Evolutionary conservation across 2,888 invertebrate species (phyloP).

Genomic region (Corythucha ciliata): DNA sequence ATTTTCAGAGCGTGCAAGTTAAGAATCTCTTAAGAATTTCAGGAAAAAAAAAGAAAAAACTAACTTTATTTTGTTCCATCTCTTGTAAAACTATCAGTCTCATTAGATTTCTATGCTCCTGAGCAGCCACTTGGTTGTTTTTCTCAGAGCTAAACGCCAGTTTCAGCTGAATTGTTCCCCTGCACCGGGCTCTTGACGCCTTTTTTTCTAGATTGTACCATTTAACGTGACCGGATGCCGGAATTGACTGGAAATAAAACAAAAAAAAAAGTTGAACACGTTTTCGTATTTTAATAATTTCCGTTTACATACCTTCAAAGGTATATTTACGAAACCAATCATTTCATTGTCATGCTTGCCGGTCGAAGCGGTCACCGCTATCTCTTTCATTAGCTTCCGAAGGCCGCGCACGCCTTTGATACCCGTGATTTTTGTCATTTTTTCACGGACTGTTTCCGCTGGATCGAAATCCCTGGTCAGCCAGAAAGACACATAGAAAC

Average conservation of each 20-base stretch:
- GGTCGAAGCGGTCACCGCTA: slow-evolving; percentile 87
- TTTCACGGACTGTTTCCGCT: slow-evolving; percentile 78
- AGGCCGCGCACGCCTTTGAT: slow-evolving; percentile 78
- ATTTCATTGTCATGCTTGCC: slow-evolving; percentile 93
- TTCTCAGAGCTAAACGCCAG: slow-evolving; percentile 79
- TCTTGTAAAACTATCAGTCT: slow-evolving; percentile 69
- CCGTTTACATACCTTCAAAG: slow-evolving; percentile 60
- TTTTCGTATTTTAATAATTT: no score
- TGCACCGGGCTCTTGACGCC: slow-evolving; percentile 64
- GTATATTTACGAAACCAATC: slow-evolving; percentile 78
- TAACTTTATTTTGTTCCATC: slow-evolving; percentile 64
- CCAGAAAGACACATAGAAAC: no score
- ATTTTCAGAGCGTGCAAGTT: background rate
- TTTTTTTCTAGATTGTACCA: slow-evolving; percentile 87
- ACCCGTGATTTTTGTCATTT: slow-evolving; percentile 74
- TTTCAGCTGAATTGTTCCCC: slow-evolving; percentile 77
- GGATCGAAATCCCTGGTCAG: slow-evolving; percentile 69
- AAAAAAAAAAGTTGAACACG: slow-evolving; percentile 3
- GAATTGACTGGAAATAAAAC: slow-evolving; percentile 60
- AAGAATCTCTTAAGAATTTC: background rate
- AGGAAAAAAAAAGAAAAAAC: slow-evolving; percentile 2
- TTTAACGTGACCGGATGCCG: slow-evolving; percentile 81
- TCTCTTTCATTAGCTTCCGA: slow-evolving; percentile 76
- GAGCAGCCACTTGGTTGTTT: slow-evolving; percentile 71
- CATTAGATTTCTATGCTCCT: slow-evolving; percentile 72